These are phyloP conservation scores for Drosophila prostipennis DNA, from an alignment of 2,888 invertebrate species.

Conservation along the genomic window DNA sequence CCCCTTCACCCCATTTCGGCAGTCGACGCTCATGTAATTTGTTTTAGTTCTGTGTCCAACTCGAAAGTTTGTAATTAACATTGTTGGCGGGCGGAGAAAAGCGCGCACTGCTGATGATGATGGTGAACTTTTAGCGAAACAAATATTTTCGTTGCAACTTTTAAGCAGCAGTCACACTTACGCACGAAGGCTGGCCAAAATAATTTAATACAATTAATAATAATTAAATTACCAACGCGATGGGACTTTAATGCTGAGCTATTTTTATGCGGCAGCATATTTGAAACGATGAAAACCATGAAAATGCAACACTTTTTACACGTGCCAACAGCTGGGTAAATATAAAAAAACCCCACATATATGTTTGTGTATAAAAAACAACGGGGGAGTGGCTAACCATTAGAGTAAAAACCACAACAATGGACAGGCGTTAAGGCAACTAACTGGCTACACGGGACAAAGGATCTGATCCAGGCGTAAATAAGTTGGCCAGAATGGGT, in stretches of 20 bases:
- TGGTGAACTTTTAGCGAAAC: conserved; percentile 8
- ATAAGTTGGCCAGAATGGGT: conserved; percentile 28
- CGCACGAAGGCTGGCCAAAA: conserved; percentile 15
- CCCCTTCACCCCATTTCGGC: neutral
- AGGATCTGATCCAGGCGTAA: conserved; percentile 28
- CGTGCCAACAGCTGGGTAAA: neutral
- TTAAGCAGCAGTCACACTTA: conserved; percentile 12
- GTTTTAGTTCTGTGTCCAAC: conserved; percentile 67
- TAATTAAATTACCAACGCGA: conserved; percentile 1
- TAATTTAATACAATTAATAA: conserved; percentile 14
- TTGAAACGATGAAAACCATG: conserved; percentile 16
- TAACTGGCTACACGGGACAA: conserved; percentile 30
- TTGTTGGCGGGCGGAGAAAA: conserved; percentile 13
- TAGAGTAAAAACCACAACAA: conserved; percentile 25
- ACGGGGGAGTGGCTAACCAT: conserved; percentile 1
- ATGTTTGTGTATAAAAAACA: neutral
- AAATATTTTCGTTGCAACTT: conserved; percentile 18
- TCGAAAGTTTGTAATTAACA: conserved; percentile 73
- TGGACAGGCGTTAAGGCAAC: conserved; percentile 29
- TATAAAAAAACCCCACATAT: neutral
- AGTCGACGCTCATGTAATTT: conserved; percentile 52
- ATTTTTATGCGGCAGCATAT: neutral
- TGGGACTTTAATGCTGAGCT: neutral
- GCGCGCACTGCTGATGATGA: neutral
- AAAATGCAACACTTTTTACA: conserved; percentile 23